Percentiles rank a stretch among this genome's conserved stretches.
Evolutionary conservation across 2,888 invertebrate species (phyloP).

Genomic region (Hypomecis atomaria): DNA sequence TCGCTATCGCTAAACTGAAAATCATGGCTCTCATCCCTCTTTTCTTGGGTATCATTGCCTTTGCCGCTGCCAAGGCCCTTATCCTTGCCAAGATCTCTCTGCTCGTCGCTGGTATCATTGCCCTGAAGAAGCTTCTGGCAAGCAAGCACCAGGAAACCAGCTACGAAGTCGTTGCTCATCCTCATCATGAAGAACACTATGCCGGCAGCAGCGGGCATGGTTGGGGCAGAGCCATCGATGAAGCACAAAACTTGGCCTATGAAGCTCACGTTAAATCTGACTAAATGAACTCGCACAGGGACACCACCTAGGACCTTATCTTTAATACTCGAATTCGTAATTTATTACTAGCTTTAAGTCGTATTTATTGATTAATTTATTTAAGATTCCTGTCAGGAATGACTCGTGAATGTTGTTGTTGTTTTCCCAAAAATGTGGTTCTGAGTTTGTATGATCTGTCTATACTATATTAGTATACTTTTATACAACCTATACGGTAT

Average conservation of each 20-base stretch:
- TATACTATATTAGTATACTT: slow-evolving; percentile 78
- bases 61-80: slow-evolving; percentile 94
- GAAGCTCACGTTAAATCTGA: slow-evolving; percentile 81
- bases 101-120: slow-evolving; percentile 90
- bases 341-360: slow-evolving; percentile 74
- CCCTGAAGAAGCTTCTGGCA: slow-evolving; percentile 88
- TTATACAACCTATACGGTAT: slow-evolving; percentile 76
- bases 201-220: slow-evolving; percentile 83
- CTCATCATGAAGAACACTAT: slow-evolving; percentile 85
- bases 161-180: slow-evolving; percentile 91
- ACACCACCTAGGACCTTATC: slow-evolving; percentile 48
- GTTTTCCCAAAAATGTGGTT: slow-evolving; percentile 75
- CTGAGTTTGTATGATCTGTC: slow-evolving; percentile 76
- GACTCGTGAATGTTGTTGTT: slow-evolving; percentile 63
- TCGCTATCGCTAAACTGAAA: slow-evolving; percentile 91
- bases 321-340: slow-evolving; percentile 44
- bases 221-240: slow-evolving; percentile 86
- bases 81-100: slow-evolving; percentile 93
- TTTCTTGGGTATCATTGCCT: slow-evolving; percentile 89
- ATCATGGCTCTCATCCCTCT: slow-evolving; percentile 90
- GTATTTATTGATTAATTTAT: slow-evolving; percentile 77
- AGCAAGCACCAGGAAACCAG: slow-evolving; percentile 88
- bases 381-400: slow-evolving; percentile 69
- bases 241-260: slow-evolving; percentile 85
- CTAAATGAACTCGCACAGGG: slow-evolving; percentile 54